Evolutionary conservation across 2,113 vertebrate genomes (phyloP).

Genomic region (Prunella himalayana): DNA sequence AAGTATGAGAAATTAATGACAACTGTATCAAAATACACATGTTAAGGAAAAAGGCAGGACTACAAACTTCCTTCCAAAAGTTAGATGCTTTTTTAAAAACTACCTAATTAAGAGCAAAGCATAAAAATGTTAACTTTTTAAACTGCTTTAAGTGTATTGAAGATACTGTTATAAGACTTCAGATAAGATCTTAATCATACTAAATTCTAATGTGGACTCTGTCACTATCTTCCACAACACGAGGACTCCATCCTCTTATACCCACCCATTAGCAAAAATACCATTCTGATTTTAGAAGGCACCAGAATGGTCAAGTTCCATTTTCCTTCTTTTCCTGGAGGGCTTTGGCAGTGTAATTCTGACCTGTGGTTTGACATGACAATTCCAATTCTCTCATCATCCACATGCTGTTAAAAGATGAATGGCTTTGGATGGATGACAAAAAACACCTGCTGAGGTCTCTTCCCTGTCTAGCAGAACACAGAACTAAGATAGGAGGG

Average conservation of each 20-base stretch:
- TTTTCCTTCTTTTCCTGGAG: not conserved
- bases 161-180: not conserved
- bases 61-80: not conserved
- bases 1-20: not conserved
- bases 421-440: not conserved
- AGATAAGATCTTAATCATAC: not conserved
- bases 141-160: not conserved
- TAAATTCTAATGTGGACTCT: not conserved
- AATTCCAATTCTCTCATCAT: not conserved
- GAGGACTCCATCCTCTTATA: not conserved
- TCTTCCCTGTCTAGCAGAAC: not conserved
- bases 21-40: not conserved
- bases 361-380: not conserved
- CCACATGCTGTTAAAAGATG: not conserved
- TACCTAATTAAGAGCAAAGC: not conserved
- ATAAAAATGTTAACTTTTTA: not conserved
- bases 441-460: not conserved
- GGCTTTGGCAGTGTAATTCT: not conserved
- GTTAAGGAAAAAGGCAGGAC: not conserved
- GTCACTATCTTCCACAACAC: not conserved
- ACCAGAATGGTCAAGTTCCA: not conserved
- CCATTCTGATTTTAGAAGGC: not conserved
- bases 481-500: not conserved
- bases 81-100: not conserved
- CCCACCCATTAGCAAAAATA: not conserved